A percentile compares a stretch with the other conserved stretches of the same genome.
Conservation (phyloP, 2,113 vertebrate species). For the Mus pahari region DNA sequence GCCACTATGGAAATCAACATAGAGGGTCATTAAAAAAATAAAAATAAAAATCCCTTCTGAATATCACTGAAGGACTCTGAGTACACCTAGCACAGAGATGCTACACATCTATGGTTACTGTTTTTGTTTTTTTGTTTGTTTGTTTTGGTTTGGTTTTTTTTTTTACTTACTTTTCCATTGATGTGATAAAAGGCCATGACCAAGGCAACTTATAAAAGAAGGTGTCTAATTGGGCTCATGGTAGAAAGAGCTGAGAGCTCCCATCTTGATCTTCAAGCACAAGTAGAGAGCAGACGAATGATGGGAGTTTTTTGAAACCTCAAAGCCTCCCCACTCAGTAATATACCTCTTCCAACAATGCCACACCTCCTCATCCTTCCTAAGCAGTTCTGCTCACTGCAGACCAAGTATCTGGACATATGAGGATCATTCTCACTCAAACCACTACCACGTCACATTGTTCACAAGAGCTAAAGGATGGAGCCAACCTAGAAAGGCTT, state of each 20-base stretch:
- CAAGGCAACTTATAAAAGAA: not conserved
- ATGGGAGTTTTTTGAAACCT: not conserved
- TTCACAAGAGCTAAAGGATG: not conserved
- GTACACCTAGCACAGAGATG: not conserved
- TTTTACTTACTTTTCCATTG: no score
- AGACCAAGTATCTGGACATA: not conserved
- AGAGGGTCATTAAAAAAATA: no score
- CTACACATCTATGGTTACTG: not conserved
- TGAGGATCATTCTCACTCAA: not conserved
- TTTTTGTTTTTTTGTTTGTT: no score
- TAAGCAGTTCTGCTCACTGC: not conserved
- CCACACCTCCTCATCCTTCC: not conserved
- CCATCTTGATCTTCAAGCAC: not conserved
- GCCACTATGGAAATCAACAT: no score
- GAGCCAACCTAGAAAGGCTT: not conserved
- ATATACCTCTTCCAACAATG: not conserved
- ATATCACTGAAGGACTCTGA: not conserved
- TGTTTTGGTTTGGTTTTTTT: no score
- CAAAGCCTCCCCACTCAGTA: not conserved
- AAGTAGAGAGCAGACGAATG: not conserved
- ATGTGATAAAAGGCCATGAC: no score
- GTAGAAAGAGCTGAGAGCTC: not conserved
- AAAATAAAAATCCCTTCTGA: not conserved
- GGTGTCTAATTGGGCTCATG: not conserved
- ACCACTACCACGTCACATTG: not conserved